A percentile compares a stretch with the other conserved stretches of the same genome.
Evolutionary conservation across 2,797 vertebrate species (phyloP).

Genomic region (Ctenosaura bakeri): DNA sequence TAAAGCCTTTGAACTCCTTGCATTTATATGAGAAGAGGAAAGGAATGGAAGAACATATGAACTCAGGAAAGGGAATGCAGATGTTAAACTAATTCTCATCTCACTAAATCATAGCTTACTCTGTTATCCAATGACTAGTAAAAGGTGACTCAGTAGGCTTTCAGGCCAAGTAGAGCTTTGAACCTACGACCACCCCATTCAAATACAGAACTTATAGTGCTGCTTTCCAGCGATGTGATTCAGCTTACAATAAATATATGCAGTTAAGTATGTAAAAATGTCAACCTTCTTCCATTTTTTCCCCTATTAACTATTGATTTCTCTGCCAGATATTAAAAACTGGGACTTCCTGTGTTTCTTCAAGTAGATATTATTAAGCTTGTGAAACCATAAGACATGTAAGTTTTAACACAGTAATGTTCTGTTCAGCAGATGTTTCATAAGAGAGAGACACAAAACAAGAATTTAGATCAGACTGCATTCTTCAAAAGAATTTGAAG

Average conservation of each 20-base stretch:
- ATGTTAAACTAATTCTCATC: not conserved
- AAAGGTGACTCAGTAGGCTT: not conserved
- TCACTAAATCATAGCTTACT: not conserved
- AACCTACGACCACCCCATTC: not conserved
- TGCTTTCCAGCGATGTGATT: not conserved
- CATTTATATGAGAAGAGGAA: not conserved
- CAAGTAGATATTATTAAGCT: conserved; percentile 1
- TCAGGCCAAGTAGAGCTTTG: too few species aligned
- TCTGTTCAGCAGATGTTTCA: conserved; percentile 15
- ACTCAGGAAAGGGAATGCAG: not conserved
- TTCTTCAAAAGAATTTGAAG: conserved; percentile 9
- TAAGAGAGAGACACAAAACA: not conserved
- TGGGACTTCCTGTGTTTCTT: not conserved
- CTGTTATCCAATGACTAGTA: not conserved
- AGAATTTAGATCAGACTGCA: not conserved
- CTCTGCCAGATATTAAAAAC: not conserved
- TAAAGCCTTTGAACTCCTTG: not conserved
- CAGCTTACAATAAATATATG: not conserved
- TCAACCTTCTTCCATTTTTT: rapidly evolving
- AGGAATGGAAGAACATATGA: not conserved
- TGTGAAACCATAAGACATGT: not conserved
- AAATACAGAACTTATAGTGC: not conserved
- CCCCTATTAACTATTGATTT: not conserved
- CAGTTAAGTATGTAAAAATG: not conserved
- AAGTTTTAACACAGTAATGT: conserved; percentile 1